Conservation (phyloP, 2,888 invertebrate species). For the Parapristionchus giblindavisi region DNA sequence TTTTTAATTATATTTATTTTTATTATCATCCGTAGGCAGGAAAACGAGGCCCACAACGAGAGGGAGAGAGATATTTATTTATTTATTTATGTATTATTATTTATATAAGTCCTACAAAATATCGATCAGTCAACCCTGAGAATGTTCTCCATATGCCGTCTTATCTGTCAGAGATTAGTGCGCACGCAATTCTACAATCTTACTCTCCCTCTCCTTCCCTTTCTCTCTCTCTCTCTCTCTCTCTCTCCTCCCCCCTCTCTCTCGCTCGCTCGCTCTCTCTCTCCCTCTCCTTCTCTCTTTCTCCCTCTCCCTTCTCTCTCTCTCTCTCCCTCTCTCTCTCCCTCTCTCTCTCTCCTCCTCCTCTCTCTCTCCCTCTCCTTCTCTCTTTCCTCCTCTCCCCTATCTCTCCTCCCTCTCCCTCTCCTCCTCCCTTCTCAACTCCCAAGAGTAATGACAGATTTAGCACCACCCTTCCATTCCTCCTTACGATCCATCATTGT, state of each 20-base stretch:
- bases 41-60: no score
- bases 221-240: neutral
- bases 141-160: neutral
- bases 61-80: neutral
- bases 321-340: neutral
- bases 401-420: neutral
- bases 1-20: slow-evolving; percentile 4
- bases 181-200: neutral
- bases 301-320: neutral
- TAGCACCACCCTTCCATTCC: neutral
- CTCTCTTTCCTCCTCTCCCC: neutral
- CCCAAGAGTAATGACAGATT: no score
- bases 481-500: neutral
- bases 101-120: neutral
- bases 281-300: neutral
- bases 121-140: neutral
- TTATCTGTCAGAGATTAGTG: neutral
- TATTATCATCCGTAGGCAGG: neutral
- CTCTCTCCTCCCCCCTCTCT: neutral
- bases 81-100: slow-evolving; percentile 1
- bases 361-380: neutral
- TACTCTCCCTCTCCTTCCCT: neutral
- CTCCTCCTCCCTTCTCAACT: neutral
- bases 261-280: neutral
- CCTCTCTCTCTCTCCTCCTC: neutral